A percentile compares a stretch with the other conserved stretches of the same genome.
These are phyloP conservation scores for Steromphala cineraria DNA, from an alignment of 2,888 invertebrate species.

Conservation along the genomic window DNA sequence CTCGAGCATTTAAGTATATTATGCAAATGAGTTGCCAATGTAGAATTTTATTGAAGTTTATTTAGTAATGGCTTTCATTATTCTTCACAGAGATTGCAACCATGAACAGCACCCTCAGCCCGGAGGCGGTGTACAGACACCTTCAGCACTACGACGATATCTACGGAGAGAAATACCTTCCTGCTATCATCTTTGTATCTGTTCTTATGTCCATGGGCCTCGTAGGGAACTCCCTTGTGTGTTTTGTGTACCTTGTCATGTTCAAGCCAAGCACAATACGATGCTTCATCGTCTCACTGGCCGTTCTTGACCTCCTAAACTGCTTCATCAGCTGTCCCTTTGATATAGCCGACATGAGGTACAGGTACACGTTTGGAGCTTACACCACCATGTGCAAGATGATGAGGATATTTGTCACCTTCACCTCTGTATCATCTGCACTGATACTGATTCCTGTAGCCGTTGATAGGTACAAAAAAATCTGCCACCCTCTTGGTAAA, in stretches of 20 bases:
- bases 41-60: too few relatives aligned
- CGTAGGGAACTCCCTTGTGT: not conserved
- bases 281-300: not conserved
- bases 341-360: not conserved
- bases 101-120: too few relatives aligned
- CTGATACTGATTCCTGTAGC: constrained; percentile 23
- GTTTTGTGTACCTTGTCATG: not conserved
- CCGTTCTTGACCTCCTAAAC: not conserved
- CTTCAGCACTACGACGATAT: not conserved
- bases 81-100: too few relatives aligned
- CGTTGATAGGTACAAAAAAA: constrained; percentile 30
- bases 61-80: too few relatives aligned
- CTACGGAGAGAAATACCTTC: not conserved
- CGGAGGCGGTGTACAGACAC: not conserved
- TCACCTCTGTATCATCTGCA: constrained; percentile 9
- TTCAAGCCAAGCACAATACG: not conserved
- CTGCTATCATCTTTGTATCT: not conserved
- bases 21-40: too few relatives aligned
- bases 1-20: too few relatives aligned
- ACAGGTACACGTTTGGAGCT: not conserved
- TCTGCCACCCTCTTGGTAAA: constrained; percentile 25
- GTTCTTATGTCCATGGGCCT: not conserved
- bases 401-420: not conserved
- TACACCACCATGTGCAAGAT: not conserved
- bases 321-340: not conserved